phyloP scores from a whole-genome alignment of 2,797 vertebrate genomes.

The Zenarchopterus dispar region DNA sequence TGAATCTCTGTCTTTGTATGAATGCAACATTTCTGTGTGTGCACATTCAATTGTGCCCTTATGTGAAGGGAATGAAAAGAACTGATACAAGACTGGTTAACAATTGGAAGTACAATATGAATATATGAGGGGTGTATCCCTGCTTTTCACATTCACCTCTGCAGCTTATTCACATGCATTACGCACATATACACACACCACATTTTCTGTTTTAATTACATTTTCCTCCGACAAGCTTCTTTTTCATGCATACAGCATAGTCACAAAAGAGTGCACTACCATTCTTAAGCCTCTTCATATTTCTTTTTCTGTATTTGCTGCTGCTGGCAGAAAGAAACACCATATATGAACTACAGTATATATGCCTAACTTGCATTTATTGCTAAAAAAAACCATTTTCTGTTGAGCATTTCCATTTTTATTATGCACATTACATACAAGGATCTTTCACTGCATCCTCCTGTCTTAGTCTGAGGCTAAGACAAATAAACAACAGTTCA shows the following conservation, averaged over 20 bases:
- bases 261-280: slow-evolving; percentile 44
- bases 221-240: slow-evolving; percentile 50
- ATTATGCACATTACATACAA: slow-evolving; percentile 50
- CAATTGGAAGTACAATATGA: slow-evolving; percentile 66
- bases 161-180: slow-evolving; percentile 60
- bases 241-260: slow-evolving; percentile 55
- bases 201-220: slow-evolving; percentile 69
- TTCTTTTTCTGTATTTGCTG: slow-evolving; percentile 46
- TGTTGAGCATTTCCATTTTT: slow-evolving; percentile 65
- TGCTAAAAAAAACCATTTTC: slow-evolving; percentile 41
- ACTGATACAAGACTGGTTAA: slow-evolving; percentile 61
- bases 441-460: slow-evolving; percentile 19
- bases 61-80: slow-evolving; percentile 57
- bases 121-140: slow-evolving; percentile 58
- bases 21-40: slow-evolving; percentile 42
- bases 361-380: slow-evolving; percentile 52
- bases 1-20: slow-evolving; percentile 53
- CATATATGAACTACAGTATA: slow-evolving; percentile 40
- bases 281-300: slow-evolving; percentile 49
- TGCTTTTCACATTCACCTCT: slow-evolving; percentile 62
- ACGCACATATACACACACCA: slow-evolving; percentile 60
- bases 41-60: slow-evolving; percentile 41
- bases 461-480: slow-evolving; percentile 26
- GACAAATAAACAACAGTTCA: slow-evolving; percentile 33
- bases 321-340: slow-evolving; percentile 31